Evolutionary conservation across 1,140 invertebrate species (phyloP), one percentile per base, ranked within the genome.

Genomic region (Scaptomyza hsui): DNA sequence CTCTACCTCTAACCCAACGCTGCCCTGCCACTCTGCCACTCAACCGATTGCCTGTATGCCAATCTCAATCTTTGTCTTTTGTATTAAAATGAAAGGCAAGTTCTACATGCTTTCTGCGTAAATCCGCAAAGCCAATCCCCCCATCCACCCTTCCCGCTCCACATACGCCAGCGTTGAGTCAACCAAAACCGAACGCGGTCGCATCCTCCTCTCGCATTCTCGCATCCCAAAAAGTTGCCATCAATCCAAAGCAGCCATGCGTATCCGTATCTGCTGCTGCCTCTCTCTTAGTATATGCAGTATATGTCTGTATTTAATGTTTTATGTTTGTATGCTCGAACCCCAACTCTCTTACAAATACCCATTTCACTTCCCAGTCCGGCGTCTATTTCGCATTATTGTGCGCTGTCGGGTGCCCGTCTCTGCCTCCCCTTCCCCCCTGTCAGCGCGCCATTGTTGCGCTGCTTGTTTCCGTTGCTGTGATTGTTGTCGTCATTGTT

Each of bases 401-500:
- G 86, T 88, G 56, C 71, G 68, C 70, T 68, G 80, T 69, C 65
- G 75, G 72, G 45, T 15, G 64, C 35, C 73, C 74, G 73, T 63
- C 60, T 55, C 41, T 62, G 21, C 44, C 15, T 35, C 12, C 37
- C 39, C n/a, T 18, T 1, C 21, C 21, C 52, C 62, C 59, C 19
- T 4, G 4, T 29, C 42, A 35, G 44, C 68, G 64, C 57, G 67
- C 80, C 80, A 85, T 86, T 86, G 81, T 86, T 85, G 82, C 82
- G 71, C 73, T 80, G 78, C 57, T 79, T 89, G 83, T 88, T 88
- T 88, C 82, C 82, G 82, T 76, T 72, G 78, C 83, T 82, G 83
- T 88, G 83, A 88, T 82, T 88, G 82, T 88, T 88, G 82, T 89
- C 78, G 82, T 88, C 83, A 89, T 88, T 88, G 82, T 88, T 89